Base-by-base conservation (phyloP, 2,113 vertebrate genomes). In the Macroglossus sobrinus region DNA sequence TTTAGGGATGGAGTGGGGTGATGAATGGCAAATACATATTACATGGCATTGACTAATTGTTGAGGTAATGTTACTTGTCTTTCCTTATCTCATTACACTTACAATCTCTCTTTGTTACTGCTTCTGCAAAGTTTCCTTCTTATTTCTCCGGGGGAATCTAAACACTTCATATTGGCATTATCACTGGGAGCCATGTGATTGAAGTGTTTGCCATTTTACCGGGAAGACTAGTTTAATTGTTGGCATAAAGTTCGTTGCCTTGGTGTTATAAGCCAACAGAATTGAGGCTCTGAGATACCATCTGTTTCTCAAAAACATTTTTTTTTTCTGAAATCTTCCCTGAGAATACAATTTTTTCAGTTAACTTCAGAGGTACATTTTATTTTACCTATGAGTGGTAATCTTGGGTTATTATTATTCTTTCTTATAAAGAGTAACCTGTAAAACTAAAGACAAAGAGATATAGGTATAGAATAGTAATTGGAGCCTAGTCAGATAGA, bases 151-250 rank as follows among this genome's bases (percentile, higher is more conserved):
- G 66, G 68, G 76, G 74, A 95, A 82, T 91, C 84, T 76, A 96
- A 94, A 95, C 74, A 93, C 89, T 92, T 80, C 61, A 66, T 93
- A 57, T 74, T 97, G 89, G 81, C 69, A 53, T 40, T 82, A 47
- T 96, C 88, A 66, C 50, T 40, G 35, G 35, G 50, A 90, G 21
- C 38, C 94, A 85, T 21, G 85, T 93, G 95, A 95, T 91, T 82
- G 96, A 94, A 64, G 43, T 75, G 50, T 78, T 97, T 96, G 97
- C 95, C 93, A 95, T 97, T 97, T 97, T 90, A 81, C 85, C 93
- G 66, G 86, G 76, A 97, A 93, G 92, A 95, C 66, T 80, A 92
- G 96, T 90, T 96, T 95, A 88, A 92, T 88, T 95, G 86, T 97
- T 97, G 97, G 95, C 92, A 94, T 97, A 53, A 84, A 93, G 88